Base-by-base conservation (phyloP, 2,888 invertebrate species). In the Parochlus steinenii region DNA sequence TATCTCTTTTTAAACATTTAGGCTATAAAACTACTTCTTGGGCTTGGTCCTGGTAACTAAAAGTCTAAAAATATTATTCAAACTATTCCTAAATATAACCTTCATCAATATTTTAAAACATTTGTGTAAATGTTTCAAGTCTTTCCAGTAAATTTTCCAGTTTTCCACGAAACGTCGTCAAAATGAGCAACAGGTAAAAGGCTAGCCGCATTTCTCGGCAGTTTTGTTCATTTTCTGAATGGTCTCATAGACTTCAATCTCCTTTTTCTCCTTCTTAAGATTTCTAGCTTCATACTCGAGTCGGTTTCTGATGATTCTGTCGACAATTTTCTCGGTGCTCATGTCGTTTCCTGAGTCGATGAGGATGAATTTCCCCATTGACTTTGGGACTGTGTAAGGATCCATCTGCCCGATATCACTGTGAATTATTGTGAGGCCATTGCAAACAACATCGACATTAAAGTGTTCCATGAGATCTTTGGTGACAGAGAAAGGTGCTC, bases 251-350 rank as follows among this genome's bases (percentile, higher is more conserved):
- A 65, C 67, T 3, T 27, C 71, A 28, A 73, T 51, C 58, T 95
- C 95, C 56, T 92, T 95, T 52, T 78, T 73, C 55, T 93, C 92
- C 61, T 97, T 97, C 50, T 74, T 76, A 45, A 69, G 63, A 59
- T 97, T 97, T 42, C 95, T 69, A 39, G 73, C 67, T 59, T 92
- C 86, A 55, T 76, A 93, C 50, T 89, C 80, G 44, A 89, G 63
- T 41, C 90, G 74, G 62, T 97, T 86, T 31, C 74, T 71, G 46
- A 97, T 93, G 48, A 98, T 97, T 52, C 97, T 68, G 48, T 92
- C 79, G 2, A 98, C 90, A 45, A 98, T 95, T 52, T 79, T 78
- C 50, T 90, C 86, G 3, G 97, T 97, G 5, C 95, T 95, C 80
- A 98, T 83, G 22, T 73, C 70, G 56, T 25, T 33, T 26, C 51